Percentiles rank a stretch among this genome's conserved stretches.
Evolutionary conservation across 2,888 invertebrate genomes (phyloP).

Genomic region (Neuroscelio doddi): DNA sequence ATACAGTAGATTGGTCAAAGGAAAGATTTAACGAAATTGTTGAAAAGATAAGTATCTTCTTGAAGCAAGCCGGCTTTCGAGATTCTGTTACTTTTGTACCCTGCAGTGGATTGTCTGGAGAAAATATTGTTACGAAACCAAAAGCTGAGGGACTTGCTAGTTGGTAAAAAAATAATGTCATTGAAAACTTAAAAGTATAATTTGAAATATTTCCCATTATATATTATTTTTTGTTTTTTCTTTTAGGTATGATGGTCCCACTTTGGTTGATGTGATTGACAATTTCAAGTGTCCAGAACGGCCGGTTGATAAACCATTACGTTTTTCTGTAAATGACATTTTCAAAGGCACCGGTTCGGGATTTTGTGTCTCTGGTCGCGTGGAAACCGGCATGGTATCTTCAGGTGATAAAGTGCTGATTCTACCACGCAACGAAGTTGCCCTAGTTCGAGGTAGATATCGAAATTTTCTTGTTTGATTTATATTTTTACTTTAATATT

Average conservation of each 20-base stretch:
- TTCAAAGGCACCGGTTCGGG: slow-evolving; percentile 95
- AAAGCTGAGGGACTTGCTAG: slow-evolving; percentile 77
- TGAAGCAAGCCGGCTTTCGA: slow-evolving; percentile 94
- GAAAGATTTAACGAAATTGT: slow-evolving; percentile 93
- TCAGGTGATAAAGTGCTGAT: slow-evolving; percentile 90
- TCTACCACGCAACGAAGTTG: slow-evolving; percentile 88
- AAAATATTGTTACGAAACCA: slow-evolving; percentile 86
- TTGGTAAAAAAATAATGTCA: slow-evolving; percentile 73
- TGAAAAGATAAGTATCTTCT: slow-evolving; percentile 84
- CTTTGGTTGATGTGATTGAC: slow-evolving; percentile 89
- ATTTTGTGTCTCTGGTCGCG: slow-evolving; percentile 90
- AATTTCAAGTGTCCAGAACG: slow-evolving; percentile 90
- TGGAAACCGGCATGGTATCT: slow-evolving; percentile 92
- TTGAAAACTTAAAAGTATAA: slow-evolving; percentile 6
- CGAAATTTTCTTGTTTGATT: too few species aligned
- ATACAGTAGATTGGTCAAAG: slow-evolving; percentile 94
- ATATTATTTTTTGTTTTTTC: background rate
- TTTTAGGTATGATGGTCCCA: slow-evolving; percentile 86
- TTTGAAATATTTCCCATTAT: too few species aligned
- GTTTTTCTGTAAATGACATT: slow-evolving; percentile 95
- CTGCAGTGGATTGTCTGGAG: slow-evolving; percentile 96
- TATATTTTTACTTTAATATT: background rate
- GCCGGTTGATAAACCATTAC: slow-evolving; percentile 89
- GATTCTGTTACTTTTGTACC: slow-evolving; percentile 94
- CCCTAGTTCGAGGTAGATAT: slow-evolving; percentile 82